A percentile compares a stretch with the other conserved stretches of the same genome.
phyloP scores from a whole-genome alignment of 2,888 invertebrate genomes.

The Euphydryas editha region DNA sequence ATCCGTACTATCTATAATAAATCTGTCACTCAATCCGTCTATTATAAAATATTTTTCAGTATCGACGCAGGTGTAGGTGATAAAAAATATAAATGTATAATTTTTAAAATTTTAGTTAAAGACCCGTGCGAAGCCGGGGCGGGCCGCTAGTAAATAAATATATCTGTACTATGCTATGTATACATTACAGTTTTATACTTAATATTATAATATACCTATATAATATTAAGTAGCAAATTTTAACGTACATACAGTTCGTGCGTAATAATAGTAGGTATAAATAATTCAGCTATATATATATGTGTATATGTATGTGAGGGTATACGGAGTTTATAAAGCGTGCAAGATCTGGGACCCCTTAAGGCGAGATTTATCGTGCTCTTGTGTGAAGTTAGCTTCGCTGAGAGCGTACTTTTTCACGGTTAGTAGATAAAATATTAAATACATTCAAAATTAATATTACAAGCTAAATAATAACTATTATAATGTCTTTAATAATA shows the following conservation, averaged over 20 bases:
- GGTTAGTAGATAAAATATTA: constrained; percentile 1
- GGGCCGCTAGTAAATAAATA: no score
- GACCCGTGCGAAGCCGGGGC: no score
- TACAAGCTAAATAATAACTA: neutral
- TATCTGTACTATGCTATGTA: no score
- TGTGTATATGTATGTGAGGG: constrained; percentile 10
- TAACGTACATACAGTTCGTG: neutral
- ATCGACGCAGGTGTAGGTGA: no score
- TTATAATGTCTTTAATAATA: no score
- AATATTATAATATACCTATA: neutral
- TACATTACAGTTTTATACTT: no score
- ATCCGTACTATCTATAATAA: no score
- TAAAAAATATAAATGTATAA: no score
- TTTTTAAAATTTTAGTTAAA: no score
- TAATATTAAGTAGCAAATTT: neutral
- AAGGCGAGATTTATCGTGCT: constrained; percentile 46
- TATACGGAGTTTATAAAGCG: constrained; percentile 30
- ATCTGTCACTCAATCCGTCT: no score
- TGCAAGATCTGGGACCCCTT: constrained; percentile 25
- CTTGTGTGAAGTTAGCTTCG: constrained; percentile 44
- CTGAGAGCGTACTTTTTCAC: constrained; percentile 6
- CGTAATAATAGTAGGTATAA: constrained; percentile 9
- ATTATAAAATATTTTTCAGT: no score
- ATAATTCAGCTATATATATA: neutral
- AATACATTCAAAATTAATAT: neutral